phyloP scores from a whole-genome alignment of 2,888 invertebrate genomes.

The Unio delphinus region DNA sequence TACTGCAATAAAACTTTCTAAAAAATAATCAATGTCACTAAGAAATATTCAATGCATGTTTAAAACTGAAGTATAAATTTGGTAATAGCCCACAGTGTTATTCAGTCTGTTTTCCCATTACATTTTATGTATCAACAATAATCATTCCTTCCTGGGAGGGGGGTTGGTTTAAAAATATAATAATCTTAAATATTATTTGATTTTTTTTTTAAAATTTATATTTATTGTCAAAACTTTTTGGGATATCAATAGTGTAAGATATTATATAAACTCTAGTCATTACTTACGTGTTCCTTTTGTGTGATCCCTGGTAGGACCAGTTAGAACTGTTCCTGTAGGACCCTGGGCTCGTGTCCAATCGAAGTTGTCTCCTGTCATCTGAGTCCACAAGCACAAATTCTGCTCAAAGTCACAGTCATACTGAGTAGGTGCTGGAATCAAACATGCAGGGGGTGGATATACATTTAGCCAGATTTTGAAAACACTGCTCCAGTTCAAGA shows the following conservation, averaged over 20 bases:
- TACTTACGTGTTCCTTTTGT: slow-evolving; percentile 55
- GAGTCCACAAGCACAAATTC: slow-evolving; percentile 58
- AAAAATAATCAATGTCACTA: no score
- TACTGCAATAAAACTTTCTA: no score
- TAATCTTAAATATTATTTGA: no score
- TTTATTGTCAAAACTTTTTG: not conserved
- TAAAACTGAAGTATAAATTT: no score
- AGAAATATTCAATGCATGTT: no score
- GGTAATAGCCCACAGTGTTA: no score
- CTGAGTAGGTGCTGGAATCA: slow-evolving; percentile 37
- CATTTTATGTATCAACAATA: not conserved
- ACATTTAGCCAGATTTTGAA: no score
- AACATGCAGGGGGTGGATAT: not conserved
- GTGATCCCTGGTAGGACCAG: slow-evolving; percentile 63
- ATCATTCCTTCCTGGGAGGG: not conserved
- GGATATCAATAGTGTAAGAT: not conserved
- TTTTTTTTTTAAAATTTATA: not conserved
- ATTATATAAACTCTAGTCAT: not conserved
- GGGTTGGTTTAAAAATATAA: not conserved
- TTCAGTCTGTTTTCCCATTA: no score
- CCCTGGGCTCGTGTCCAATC: slow-evolving; percentile 63
- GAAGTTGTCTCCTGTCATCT: slow-evolving; percentile 46
- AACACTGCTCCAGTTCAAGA: no score
- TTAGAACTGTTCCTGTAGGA: slow-evolving; percentile 45
- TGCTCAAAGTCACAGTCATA: slow-evolving; percentile 63